Percentiles rank a stretch among this genome's conserved stretches.
Conservation (phyloP, 1,140 invertebrate species). For the Drosophila lacertosa region DNA sequence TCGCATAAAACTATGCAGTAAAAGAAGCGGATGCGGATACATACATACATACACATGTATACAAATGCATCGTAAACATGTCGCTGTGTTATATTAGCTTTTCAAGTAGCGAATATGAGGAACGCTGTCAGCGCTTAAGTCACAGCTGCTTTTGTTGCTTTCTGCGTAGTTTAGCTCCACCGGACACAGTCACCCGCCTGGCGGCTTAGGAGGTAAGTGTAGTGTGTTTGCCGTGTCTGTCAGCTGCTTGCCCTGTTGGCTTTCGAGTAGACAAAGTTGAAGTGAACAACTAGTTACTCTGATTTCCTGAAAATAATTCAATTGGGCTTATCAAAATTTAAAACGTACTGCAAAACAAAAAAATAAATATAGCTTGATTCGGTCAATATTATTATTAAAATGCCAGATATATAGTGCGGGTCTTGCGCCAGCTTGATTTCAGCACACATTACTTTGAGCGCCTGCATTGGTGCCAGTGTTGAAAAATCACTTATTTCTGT, state of each 20-base stretch:
- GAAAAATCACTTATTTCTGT: slow-evolving; percentile 58
- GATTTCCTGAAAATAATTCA: no score
- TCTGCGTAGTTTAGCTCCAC: not conserved
- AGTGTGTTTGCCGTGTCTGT: not conserved
- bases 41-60: slow-evolving; percentile 16
- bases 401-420: not conserved
- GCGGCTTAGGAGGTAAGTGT: not conserved
- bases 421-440: not conserved
- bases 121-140: slow-evolving; percentile 43
- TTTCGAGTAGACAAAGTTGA: not conserved
- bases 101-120: slow-evolving; percentile 61
- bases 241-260: not conserved
- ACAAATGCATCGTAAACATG: slow-evolving; percentile 76
- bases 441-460: not conserved
- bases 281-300: no score
- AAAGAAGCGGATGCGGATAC: slow-evolving; percentile 8
- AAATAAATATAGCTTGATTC: no score
- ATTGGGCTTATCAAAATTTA: no score
- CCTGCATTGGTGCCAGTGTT: slow-evolving; percentile 13
- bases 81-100: slow-evolving; percentile 70
- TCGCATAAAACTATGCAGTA: slow-evolving; percentile 55
- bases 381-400: no score
- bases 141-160: slow-evolving; percentile 4
- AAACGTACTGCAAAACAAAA: no score
- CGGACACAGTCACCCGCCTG: not conserved